Conservation (phyloP, 2,888 invertebrate species). For the Pheosia tremula region DNA sequence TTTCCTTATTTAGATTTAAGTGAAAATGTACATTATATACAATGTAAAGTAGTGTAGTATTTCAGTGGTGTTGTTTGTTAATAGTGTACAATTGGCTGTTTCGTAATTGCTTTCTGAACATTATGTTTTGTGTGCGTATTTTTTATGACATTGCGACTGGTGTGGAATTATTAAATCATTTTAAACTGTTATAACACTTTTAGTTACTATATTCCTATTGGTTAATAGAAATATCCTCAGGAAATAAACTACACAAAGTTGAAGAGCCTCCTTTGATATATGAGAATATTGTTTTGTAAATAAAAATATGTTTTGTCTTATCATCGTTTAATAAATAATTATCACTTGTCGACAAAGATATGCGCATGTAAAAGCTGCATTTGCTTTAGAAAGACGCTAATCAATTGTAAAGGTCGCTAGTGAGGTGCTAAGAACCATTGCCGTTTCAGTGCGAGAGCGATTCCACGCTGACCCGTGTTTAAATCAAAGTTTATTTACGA, state of each 20-base stretch:
- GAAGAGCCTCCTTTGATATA: not conserved
- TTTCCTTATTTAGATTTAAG: not conserved
- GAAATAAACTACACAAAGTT: not conserved
- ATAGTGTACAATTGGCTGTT: slow-evolving; percentile 8
- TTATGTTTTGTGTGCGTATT: slow-evolving; percentile 7
- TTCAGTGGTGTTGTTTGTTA: slow-evolving; percentile 14
- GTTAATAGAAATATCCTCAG: too few species aligned
- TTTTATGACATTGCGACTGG: slow-evolving; percentile 13
- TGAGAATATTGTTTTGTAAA: not conserved
- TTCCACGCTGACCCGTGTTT: too few species aligned
- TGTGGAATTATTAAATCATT: slow-evolving; percentile 22
- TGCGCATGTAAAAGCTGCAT: slow-evolving; percentile 53
- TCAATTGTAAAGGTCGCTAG: slow-evolving; percentile 22
- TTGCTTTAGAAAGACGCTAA: slow-evolving; percentile 39
- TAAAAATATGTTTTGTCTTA: slow-evolving; percentile 24
- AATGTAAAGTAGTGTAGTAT: slow-evolving; percentile 22
- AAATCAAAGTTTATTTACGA: too few species aligned
- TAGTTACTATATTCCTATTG: not conserved
- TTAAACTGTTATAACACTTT: not conserved
- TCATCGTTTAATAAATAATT: slow-evolving; percentile 57
- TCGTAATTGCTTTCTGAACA: slow-evolving; percentile 7
- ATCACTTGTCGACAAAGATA: slow-evolving; percentile 58
- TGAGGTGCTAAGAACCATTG: not conserved
- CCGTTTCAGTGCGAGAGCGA: not conserved
- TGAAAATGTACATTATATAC: slow-evolving; percentile 3